Conservation (phyloP, 2,888 invertebrate genomes). For the Acanthosepion pharaonis region DNA sequence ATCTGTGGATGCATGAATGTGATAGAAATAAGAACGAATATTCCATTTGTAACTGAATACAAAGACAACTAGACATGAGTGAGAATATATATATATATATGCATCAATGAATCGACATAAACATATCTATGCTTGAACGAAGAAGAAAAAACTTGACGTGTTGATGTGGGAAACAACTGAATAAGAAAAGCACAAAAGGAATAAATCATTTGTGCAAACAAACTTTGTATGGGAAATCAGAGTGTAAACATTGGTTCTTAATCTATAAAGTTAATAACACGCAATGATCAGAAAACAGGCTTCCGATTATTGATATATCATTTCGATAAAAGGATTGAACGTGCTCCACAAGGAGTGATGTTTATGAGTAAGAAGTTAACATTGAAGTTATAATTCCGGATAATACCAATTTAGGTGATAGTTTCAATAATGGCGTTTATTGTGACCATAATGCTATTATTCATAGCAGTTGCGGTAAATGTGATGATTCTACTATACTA, state of each 20-base stretch:
- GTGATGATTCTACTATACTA: too few species aligned
- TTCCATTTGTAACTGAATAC: background rate
- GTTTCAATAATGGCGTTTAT: too few species aligned
- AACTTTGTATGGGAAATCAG: background rate
- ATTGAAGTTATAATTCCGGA: background rate
- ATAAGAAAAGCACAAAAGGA: background rate
- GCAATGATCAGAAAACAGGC: background rate
- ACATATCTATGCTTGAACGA: background rate
- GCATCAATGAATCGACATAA: background rate
- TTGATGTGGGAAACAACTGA: background rate
- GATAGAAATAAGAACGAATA: background rate
- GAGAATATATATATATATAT: background rate
- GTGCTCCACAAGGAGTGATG: background rate
- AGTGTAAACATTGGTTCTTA: background rate
- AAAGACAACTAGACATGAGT: background rate
- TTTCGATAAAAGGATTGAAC: background rate
- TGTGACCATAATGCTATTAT: too few species aligned
- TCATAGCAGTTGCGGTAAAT: too few species aligned
- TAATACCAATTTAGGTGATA: background rate
- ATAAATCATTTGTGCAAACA: background rate
- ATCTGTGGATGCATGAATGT: background rate
- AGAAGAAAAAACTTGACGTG: background rate
- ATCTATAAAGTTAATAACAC: background rate
- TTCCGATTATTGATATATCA: background rate
- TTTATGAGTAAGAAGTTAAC: background rate